Conservation (phyloP, 2,888 invertebrate genomes). For the Rhopalosiphum nymphaeae region DNA sequence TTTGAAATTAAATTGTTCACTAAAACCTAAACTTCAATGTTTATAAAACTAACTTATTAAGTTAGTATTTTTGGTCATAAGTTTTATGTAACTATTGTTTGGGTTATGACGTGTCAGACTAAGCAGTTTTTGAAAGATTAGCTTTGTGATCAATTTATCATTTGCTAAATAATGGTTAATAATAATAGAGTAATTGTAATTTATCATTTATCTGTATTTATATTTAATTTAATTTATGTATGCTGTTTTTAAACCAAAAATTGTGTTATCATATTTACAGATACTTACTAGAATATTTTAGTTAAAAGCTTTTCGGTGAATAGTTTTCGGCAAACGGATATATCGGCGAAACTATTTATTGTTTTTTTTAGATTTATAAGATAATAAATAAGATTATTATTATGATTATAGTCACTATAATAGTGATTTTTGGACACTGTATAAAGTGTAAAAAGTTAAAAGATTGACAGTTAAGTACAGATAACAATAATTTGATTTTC, state of each 20-base stretch:
- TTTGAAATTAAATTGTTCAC: slow-evolving; percentile 18
- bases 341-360: no score
- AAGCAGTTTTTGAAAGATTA: not conserved
- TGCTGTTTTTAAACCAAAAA: not conserved
- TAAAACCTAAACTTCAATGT: not conserved
- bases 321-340: no score
- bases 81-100: not conserved
- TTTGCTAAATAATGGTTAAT: not conserved
- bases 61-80: not conserved
- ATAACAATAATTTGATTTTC: no score
- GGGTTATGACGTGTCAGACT: not conserved
- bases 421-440: no score
- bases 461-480: no score
- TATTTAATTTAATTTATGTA: no score
- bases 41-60: slow-evolving; percentile 3
- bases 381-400: no score
- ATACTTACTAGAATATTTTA: no score
- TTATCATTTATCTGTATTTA: not conserved
- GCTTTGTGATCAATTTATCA: not conserved
- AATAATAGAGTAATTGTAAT: not conserved
- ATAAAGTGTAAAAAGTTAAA: no score
- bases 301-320: no score
- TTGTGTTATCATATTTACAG: not conserved
- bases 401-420: no score
- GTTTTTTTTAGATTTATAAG: no score